Base-by-base conservation (phyloP, 2,113 vertebrate genomes). In the Connochaetes taurinus region DNA sequence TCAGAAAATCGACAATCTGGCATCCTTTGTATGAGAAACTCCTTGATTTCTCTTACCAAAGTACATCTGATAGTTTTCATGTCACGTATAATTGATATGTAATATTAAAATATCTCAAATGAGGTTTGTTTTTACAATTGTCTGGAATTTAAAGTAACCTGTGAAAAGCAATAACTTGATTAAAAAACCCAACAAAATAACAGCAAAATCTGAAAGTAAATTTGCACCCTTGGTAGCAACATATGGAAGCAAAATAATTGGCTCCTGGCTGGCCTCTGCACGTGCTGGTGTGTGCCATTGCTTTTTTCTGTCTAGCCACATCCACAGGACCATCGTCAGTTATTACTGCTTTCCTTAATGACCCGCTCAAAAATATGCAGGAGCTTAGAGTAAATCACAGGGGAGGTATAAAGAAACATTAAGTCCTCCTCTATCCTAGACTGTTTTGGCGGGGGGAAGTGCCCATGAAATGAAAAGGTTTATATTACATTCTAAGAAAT, bases 121-220 rank as follows among this genome's bases (percentile, higher is more conserved):
- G 58, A 97, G 43, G 52, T 74, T 97, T 90, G 11, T 40, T 88
- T 94, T 96, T 62, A 86, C 3, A 95, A 74, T 27, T 91, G 15
- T 83, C 57, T 96, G 50, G 58, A 95, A 84, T 96, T 97, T 40
- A 21, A 96, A 97, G 83, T 78, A 95, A 97, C 50, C 13, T 5
- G 7, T 57, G 21, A 93, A 57, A 96, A 95, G 82, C 43, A 95
- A 86, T 74, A 11, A 96, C 3, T 81, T 94, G 86, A 94, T 76
- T 29, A 4, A 76, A 81, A 89, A 40, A 60, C 45, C 33, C 31
- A 84, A 67, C 50, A 93, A 91, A 92, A 19, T 12, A 86, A 85
- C 13, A 45, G 67, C 87, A 91, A 95, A 94, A 90, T 84, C 47
- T 43, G 67, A 94, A 81, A 88, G 67, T 50, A 67, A 53, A 89